Evolutionary conservation across 2,888 invertebrate species (phyloP), one percentile per base, ranked within the genome.

Genomic region (Agrochola lota): DNA sequence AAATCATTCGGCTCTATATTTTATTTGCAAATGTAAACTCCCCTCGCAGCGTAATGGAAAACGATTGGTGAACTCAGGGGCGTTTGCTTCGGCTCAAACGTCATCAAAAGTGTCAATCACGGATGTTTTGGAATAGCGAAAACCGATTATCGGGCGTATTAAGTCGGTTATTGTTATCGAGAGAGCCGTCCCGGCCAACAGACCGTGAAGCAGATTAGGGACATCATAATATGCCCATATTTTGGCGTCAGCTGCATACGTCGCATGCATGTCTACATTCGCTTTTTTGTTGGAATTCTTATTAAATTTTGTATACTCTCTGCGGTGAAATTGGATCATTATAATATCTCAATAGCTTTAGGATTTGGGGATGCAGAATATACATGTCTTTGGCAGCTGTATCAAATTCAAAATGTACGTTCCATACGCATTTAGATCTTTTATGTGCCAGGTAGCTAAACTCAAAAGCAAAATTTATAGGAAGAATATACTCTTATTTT

Each of bases 101-200:
- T 95, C 94, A 95, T 94, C 94, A 91, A 94, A 96, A 94, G 95
- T 96, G 96, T 96, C 96, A 96, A 96, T 96, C 96, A 96, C 94
- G 90, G 93, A 95, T 94, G 95, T 95, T 95, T 95, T 94, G 94
- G 94, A 96, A 96, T 95, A 95, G 95, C 94, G 63, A 94, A 95
- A 96, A 95, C 95, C 96, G 96, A 96, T 96, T 96, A 96, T 96
- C 95, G 95, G 93, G 94, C 92, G 93, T 95, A 96, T 96, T 96
- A 96, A 96, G 96, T 95, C 95, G 92, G 95, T 96, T 96, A 96
- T 96, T 96, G 95, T 96, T 95, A 96, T 95, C 95, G 96, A 95
- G 95, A 94, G 94, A 92, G 91, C 91, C 93, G 91, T 90, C 93
- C 92, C 93, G 93, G 91, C 93, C 94, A 92, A 87, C 94, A 93